These are phyloP conservation scores for Cacatua alba DNA, from an alignment of 2,113 vertebrate species.

Conservation along the genomic window DNA sequence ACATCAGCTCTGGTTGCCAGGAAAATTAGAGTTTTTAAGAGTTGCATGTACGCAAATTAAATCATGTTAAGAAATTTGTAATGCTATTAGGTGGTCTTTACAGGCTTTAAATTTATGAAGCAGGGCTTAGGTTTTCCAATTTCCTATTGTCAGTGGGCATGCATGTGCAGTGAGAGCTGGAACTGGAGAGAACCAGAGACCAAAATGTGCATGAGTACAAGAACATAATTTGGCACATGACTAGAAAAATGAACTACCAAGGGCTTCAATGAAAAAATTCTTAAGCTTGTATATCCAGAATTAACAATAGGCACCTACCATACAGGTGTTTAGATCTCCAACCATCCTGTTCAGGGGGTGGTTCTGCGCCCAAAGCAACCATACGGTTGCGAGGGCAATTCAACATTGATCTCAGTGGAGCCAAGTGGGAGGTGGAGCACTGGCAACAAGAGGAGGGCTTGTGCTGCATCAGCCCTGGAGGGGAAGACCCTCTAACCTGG, in stretches of 20 bases:
- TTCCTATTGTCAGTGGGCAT: background rate
- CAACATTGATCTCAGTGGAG: fast-evolving
- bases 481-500: background rate
- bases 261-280: background rate
- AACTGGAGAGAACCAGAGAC: background rate
- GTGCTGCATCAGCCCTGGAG: background rate
- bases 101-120: conserved; percentile 19
- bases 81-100: conserved; percentile 42
- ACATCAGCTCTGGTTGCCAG: conserved; percentile 23
- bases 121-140: background rate
- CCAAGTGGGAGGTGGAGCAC: fast-evolving
- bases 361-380: background rate
- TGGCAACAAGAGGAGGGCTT: background rate
- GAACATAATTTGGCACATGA: background rate
- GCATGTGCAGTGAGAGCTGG: background rate
- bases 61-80: conserved; percentile 37
- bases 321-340: background rate
- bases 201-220: background rate
- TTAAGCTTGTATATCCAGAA: background rate
- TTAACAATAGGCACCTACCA: background rate
- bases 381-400: background rate
- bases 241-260: background rate
- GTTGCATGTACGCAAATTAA: conserved; percentile 34
- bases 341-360: background rate
- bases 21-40: conserved; percentile 51